Base-by-base conservation (phyloP, 2,113 vertebrate genomes). In the Rhinopithecus roxellana region DNA sequence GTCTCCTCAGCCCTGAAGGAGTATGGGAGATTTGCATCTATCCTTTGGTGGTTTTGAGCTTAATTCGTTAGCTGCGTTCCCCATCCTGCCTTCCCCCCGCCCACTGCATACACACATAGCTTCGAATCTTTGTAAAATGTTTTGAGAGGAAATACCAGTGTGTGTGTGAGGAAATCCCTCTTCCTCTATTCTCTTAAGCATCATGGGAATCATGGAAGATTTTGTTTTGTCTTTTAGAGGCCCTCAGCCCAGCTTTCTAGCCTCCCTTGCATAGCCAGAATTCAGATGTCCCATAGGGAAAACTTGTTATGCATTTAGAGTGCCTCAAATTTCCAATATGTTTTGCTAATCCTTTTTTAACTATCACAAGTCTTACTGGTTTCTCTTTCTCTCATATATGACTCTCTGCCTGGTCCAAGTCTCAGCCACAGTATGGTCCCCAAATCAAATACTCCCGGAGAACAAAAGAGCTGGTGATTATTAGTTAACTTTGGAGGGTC, bases 261-360 rank as follows among this genome's bases (percentile, higher is more conserved):
- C 5, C 6, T 87, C 30, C 40, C 50, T 52, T 74, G 40, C 18
- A 67, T 25, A 87, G 30, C 13, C 48, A 91, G 75, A 84, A 92
- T 85, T 38, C 55, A 92, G 50, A 52, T 57, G 18, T 69, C 48
- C 64, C 59, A 30, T 17, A 80, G 67, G 59, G 52, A 90, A 97
- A 85, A 90, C 16, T 30, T 77, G 22, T 22, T 27, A 18, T 8
- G 40, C 6, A 64, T 43, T 75, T 64, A 61, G 64, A 70, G 40
- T 38, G 22, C 16, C 35, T 92, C 57, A 59, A 69, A 64, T 59
- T 45, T 67, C 64, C 69, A 38, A 61, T 30, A 25, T 35, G 74
- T 75, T 81, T 94, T 95, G 20, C 48, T 11, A 70, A 82, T 6
- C 10, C 8, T 16, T 59, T 80, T 81, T 83, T 84, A 11, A 61